Evolutionary conservation across 2,888 invertebrate species (phyloP), one percentile per base, ranked within the genome.

Genomic region (Rapana venosa): DNA sequence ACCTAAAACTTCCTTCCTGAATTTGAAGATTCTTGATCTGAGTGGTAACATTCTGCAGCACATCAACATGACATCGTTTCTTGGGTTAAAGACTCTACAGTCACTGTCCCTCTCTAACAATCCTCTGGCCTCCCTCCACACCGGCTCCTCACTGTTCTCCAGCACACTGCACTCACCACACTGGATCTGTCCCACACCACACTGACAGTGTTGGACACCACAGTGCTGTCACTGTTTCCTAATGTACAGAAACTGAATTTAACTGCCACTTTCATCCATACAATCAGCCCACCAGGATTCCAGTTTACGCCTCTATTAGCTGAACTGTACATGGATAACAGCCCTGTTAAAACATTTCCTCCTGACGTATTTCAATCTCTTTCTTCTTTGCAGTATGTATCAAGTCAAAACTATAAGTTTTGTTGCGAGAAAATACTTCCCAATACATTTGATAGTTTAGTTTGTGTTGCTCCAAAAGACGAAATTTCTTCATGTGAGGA

Each of bases 21-120:
- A 91, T 47, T 58, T 91, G 22, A 58, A 32, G 35, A 85, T 79
- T 58, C 79, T 91, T 22, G 90, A 91, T 36, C 26, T 87, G 74
- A 91, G 89, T 26, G 35, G 74, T 35, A 91, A 91, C 36, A 20
- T 36, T 47, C 88, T 30, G 22, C 47, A 11, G 32, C 0, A 17
- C 26, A 77, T 13, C 22, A 58, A 20, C 32, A 56, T 32, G 47
- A 79, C 35, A 79, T 74, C 0, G 86, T 89, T 70, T 13, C 20
- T 74, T 36, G 32, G 74, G 26, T 87, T 36, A 35, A 36, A 74
- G 30, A 87, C 70, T 26, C 61, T 87, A 8, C 22, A 70, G 26
- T 15, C 6, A 11, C 32, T 87, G 70, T 61, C 32, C 4, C 61
- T 87, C 35, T 70, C 66, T 4, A 32, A 35, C n/a, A 87, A 87